Evolutionary conservation across 2,888 invertebrate species (phyloP), one percentile per base, ranked within the genome.

Genomic region (Meandrusa payeni): DNA sequence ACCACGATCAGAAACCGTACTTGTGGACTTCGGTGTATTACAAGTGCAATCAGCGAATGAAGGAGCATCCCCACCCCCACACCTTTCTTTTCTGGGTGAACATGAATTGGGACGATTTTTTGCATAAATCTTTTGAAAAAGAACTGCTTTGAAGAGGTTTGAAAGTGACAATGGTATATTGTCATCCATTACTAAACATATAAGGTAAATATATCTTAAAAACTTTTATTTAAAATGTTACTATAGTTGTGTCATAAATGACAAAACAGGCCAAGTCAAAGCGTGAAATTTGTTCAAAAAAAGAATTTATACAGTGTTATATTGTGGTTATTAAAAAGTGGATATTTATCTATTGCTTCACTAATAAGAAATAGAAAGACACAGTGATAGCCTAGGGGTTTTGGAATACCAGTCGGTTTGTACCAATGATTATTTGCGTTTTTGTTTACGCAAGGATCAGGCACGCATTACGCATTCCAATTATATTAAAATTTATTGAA

Each of bases 91-190:
- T 36, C 64, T 61, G 2, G 76, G 70, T 11, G 72, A 60, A 48
- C 48, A 54, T 26, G 57, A 29, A 56, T 61, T 64, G 7, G 61
- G 63, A 37, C 50, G 33, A 31, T 62, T 68, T 55, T 73, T 81
- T 1, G 85, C 83, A 48, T 79, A 69, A 47, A 81, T 61, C 4
- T 69, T 70, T 46, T 78, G 69, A 54, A 82, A 76, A 38, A 77
- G 51, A 22, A 67, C 61, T 24, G 71, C 48, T 52, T 66, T 76
- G 22, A 81, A 55, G 43, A 83, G 57, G 60, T 76, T 77, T 4
- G 64, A 60, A 40, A 81, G 47, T 5, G 59, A 56, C 9, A 42
- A 41, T 22, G 69, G 65, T 27, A 62, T 55, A 29, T 47, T 52
- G 33, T 52, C 47, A 59, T 66, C 63, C 49, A 46, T 48, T 45